A percentile compares a stretch with the other conserved stretches of the same genome.
Conservation (phyloP, 2,113 vertebrate species). For the Centropus bengalensis region DNA sequence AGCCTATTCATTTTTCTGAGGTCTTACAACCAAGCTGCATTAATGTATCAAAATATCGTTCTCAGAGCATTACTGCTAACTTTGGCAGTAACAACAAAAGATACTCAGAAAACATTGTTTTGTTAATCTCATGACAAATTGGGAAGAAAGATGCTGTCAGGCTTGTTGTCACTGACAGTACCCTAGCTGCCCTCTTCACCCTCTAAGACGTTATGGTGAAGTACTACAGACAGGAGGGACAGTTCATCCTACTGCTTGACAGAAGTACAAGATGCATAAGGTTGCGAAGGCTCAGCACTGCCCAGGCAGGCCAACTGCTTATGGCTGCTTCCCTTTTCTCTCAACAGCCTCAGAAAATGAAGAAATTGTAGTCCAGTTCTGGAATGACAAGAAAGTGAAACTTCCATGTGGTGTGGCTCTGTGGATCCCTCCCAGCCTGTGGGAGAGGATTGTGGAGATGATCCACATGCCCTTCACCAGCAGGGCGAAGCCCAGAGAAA, state of each 20-base stretch:
- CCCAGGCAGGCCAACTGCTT: not conserved
- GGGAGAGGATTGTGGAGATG: conserved; percentile 76
- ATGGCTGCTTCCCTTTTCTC: not conserved
- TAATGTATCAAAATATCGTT: not conserved
- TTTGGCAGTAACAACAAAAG: not conserved
- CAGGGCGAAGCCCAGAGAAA: not conserved
- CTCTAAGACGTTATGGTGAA: not conserved
- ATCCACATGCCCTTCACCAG: conserved; percentile 62
- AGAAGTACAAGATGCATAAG: not conserved
- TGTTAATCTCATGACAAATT: not conserved
- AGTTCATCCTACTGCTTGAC: not conserved
- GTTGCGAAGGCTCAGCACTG: not conserved
- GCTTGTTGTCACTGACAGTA: not conserved
- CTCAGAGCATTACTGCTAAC: not conserved
- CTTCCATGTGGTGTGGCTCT: conserved; percentile 73
- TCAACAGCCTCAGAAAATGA: conserved; percentile 73
- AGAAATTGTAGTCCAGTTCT: conserved; percentile 82
- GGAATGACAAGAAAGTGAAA: conserved; percentile 78
- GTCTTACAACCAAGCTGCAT: not conserved
- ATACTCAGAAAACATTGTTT: not conserved
- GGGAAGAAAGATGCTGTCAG: not conserved
- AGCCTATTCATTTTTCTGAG: not conserved
- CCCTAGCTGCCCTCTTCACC: not conserved
- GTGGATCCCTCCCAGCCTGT: conserved; percentile 75
- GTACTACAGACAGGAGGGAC: not conserved